Evolutionary conservation across 2,113 vertebrate species (phyloP).

Genomic region (Erinaceus europaeus): DNA sequence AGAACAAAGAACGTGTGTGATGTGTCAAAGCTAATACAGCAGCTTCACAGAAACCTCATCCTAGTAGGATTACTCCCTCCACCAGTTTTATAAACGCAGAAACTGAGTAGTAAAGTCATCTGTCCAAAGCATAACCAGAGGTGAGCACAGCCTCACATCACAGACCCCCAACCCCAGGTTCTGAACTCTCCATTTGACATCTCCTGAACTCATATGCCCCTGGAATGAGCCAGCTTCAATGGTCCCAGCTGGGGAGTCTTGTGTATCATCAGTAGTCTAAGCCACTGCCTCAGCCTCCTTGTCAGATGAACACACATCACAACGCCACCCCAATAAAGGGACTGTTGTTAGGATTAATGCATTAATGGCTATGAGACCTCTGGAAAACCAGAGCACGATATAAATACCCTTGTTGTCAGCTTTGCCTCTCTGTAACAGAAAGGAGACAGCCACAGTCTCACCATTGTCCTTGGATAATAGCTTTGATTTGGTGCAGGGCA

Average conservation of each 20-base stretch:
- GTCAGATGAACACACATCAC: neutral
- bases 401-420: slow-evolving; percentile 59
- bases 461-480: slow-evolving; percentile 52
- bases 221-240: neutral
- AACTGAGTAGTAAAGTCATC: neutral
- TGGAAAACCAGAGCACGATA: slow-evolving; percentile 34
- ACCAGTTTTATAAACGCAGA: neutral
- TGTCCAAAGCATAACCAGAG: neutral
- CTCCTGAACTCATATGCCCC: neutral
- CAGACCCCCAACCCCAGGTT: neutral
- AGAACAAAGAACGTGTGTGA: neutral
- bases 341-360: slow-evolving; percentile 47
- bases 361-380: slow-evolving; percentile 36
- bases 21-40: neutral
- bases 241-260: neutral
- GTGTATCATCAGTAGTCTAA: neutral
- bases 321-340: slow-evolving; percentile 22
- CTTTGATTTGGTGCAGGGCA: neutral
- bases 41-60: rapidly evolving
- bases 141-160: neutral
- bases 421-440: slow-evolving; percentile 11
- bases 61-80: neutral
- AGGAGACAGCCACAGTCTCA: slow-evolving; percentile 38
- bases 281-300: neutral
- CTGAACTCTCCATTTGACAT: neutral